Conservation (phyloP, 2,113 vertebrate species). For the western clawed frog (Xenopus tropicalis) region DNA sequence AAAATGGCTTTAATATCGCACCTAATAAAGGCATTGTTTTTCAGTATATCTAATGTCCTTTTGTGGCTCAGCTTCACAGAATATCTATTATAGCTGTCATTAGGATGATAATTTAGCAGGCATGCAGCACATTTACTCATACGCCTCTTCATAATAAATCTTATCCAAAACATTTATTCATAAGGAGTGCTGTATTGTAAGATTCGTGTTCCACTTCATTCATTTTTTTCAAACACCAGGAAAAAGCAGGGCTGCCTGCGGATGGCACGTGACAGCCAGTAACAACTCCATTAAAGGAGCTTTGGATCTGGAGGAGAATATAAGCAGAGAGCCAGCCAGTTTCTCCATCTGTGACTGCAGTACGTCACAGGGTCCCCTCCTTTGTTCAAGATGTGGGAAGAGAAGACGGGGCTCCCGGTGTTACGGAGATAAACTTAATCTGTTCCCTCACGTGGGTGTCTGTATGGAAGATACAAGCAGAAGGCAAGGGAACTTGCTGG, state of each 20-base stretch:
- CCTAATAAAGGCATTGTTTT: too few relatives aligned
- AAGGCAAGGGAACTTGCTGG: slow-evolving; percentile 39
- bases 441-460: slow-evolving; percentile 43
- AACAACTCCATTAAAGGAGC: slow-evolving; percentile 38
- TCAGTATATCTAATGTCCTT: too few relatives aligned
- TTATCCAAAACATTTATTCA: too few relatives aligned
- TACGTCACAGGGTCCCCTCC: slow-evolving; percentile 39
- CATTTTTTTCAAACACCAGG: slow-evolving; percentile 24
- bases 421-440: slow-evolving; percentile 43
- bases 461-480: slow-evolving; percentile 35
- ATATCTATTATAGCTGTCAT: too few relatives aligned
- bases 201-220: slow-evolving; percentile 26
- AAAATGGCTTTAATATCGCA: too few relatives aligned
- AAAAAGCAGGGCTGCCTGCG: not conserved
- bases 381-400: slow-evolving; percentile 25
- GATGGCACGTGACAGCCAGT: not conserved
- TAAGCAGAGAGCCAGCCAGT: slow-evolving; percentile 18
- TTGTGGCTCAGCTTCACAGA: too few relatives aligned
- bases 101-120: too few relatives aligned
- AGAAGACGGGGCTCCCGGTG: slow-evolving; percentile 37
- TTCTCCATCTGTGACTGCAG: slow-evolving; percentile 34
- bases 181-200: not conserved
- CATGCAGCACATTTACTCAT: too few relatives aligned
- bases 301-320: slow-evolving; percentile 7
- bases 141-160: too few relatives aligned